Base-by-base conservation (phyloP, 1,140 invertebrate genomes). In the Panagrolaimus sp. region DNA sequence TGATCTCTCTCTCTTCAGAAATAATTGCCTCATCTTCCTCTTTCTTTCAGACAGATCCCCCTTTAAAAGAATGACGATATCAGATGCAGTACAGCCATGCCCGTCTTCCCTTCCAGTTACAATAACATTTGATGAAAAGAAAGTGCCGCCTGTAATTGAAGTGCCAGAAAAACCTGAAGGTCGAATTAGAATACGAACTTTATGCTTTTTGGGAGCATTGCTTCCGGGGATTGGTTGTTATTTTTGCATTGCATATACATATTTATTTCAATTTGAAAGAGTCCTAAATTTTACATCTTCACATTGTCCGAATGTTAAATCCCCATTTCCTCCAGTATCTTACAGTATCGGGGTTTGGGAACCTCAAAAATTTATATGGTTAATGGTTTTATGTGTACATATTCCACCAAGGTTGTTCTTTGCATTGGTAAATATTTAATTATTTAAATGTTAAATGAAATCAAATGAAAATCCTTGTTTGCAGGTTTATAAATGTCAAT, bases 331-430 rank as follows among this genome's bases (percentile, higher is more conserved):
- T 21, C 79, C 79, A 14, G 79, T 81, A 10, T 75, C 71, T 21
- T 81, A 83, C 43, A 69, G 70, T 14, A 81, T 81, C 46, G 79
- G 79, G 21, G 76, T 81, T 12, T 81, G 79, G 79, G 63, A 83
- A 32, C 79, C 79, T n/a, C 79, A 81, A 67, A 78, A 77, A 58
- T 82, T 68, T 52, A 71, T 81, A 63, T 81, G 79, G 79, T 68
- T 81, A 58, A 47, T 81, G 43, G 69, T 81, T 12, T 64, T 81
- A 65, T 71, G 74, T n/a, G 21, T 81, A 12, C 79, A 81, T 71
- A 15, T 81, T 14, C 79, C 81, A 24, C 73, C 81, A 7, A 67
- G 78, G 44, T 45, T 81, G 12, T 76, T 81, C 44, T 69, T 71
- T 26, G 43, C 73, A 0, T 69, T 65, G 43, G 68, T 70, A 73